Base-by-base conservation (phyloP, 1,140 invertebrate species). In the Rhynchophorus ferrugineus region DNA sequence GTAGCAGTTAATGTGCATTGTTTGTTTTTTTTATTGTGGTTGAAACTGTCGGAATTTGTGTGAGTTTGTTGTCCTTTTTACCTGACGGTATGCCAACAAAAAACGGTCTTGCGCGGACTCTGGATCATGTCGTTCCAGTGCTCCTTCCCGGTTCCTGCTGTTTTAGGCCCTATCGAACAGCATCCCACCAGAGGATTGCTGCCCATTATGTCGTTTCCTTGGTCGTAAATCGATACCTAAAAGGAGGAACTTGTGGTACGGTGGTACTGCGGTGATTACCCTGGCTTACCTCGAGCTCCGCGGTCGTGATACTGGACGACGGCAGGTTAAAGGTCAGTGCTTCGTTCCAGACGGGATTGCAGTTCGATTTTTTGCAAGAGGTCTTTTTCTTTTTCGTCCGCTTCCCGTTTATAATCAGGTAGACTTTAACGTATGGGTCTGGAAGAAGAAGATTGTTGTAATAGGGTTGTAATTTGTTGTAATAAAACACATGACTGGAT, bases 321-420 rank as follows among this genome's bases (percentile, higher is more conserved):
- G 85, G 73, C 60, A 94, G 76, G 69, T 91, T 94, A 69, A 95
- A 96, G 9, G 87, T 84, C 58, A 95, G 81, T 3, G 90, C 89
- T 70, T 96, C 91, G 69, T 95, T 95, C 87, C 94, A 96, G 6
- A 92, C 85, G n/a, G 92, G 91, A 74, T 90, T 89, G 33, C 82
- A 78, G 9, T 84, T 89, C 62, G 85, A 84, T 68, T 91, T 86
- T 49, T 89, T 82, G 41, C 90, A 85, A 19, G 88, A 87, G 65
- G 91, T 94, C 78, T 95, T 95, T 71, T 95, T 95, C 56, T 77
- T 77, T 72, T 95, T 96, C n/a, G 84, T 78, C 46, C 80, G 76
- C 61, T 85, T 89, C 17, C 89, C 89, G 59, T 89, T 90, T 48
- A 89, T 85, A 37, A 94, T 74, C 11, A 93, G 71, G 69, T 89